Base-by-base conservation (phyloP, 2,797 vertebrate genomes). In the Manis crassicaudata region DNA sequence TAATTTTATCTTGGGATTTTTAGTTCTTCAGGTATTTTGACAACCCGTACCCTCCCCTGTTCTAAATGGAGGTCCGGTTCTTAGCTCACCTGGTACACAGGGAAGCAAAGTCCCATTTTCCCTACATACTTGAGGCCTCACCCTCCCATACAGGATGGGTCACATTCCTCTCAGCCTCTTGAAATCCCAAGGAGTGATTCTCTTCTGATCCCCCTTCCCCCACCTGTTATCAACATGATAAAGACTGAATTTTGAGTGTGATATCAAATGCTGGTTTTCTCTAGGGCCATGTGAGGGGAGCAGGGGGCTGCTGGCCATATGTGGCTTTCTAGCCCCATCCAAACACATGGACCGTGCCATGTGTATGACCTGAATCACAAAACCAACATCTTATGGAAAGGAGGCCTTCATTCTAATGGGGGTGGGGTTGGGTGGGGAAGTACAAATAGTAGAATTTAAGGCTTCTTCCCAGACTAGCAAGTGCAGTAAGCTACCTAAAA, bases 91-190 rank as follows among this genome's bases (percentile, higher is more conserved):
- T n/a, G 67, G 56, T 20, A 94, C 32, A 27, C 9, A 13, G 29
- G 72, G 37, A 82, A 89, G 40, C 70, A 62, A 77, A 84, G 73
- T 75, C 50, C 20, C 67, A 20, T 72, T 95, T 95, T 43, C 46
- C 67, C 17, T 23, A 29, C 25, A 18, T 32, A 56, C 65, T 67
- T 63, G 68, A 82, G 79, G 56, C 94, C 63, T 94, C 83, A 76
- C 37, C 62, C 81, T 90, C 80, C 92, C n/a, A 37, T 68, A 75
- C 90, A 85, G 96, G 95, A 92, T 17, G 37, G 92, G 62, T 60
- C 77, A 85, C 90, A 92, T 96, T 95, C 90, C 95, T 68, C 65
- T 84, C 32, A 32, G 81, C 52, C 89, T 96, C 95, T 85, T 68
- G 87, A 92, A 91, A 83, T 92, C 76, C 80, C 65, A 67, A 56